Evolutionary conservation across 2,888 invertebrate genomes (phyloP).

Genomic region (Gonocerus acuteangulatus): DNA sequence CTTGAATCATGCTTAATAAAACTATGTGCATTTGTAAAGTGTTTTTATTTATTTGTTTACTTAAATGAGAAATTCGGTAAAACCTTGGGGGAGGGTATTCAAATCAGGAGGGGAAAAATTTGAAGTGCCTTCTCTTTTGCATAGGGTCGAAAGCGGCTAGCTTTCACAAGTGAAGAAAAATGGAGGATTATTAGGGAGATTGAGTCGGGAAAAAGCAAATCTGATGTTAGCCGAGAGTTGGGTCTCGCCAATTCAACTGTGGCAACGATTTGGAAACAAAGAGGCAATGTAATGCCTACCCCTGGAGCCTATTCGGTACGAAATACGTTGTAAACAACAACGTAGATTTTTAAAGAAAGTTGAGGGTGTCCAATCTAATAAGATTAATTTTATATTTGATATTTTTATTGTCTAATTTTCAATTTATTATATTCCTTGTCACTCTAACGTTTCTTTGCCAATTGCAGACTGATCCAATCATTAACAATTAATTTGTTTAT

Average conservation of each 20-base stretch:
- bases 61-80: too few relatives aligned
- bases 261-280: constrained; percentile 53
- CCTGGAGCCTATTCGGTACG: constrained; percentile 38
- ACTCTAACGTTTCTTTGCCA: too few relatives aligned
- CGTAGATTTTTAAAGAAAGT: constrained; percentile 2
- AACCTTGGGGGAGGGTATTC: too few relatives aligned
- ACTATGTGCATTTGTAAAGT: too few relatives aligned
- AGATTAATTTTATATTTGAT: too few relatives aligned
- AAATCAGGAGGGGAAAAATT: constrained; percentile 9
- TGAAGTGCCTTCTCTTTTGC: constrained; percentile 31
- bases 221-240: constrained; percentile 51
- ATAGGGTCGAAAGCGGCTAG: constrained; percentile 54
- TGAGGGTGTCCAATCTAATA: constrained; percentile 10
- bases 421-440: too few relatives aligned
- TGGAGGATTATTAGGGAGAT: constrained; percentile 54
- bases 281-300: constrained; percentile 43
- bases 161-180: constrained; percentile 55
- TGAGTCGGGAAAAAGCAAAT: constrained; percentile 52
- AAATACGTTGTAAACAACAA: constrained; percentile 14
- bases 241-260: constrained; percentile 52
- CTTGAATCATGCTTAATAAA: too few relatives aligned
- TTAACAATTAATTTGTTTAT: too few relatives aligned
- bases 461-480: too few relatives aligned
- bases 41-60: too few relatives aligned
- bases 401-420: too few relatives aligned